Evolutionary conservation across 1,140 invertebrate genomes (phyloP).

Genomic region (Drosophila serrata): DNA sequence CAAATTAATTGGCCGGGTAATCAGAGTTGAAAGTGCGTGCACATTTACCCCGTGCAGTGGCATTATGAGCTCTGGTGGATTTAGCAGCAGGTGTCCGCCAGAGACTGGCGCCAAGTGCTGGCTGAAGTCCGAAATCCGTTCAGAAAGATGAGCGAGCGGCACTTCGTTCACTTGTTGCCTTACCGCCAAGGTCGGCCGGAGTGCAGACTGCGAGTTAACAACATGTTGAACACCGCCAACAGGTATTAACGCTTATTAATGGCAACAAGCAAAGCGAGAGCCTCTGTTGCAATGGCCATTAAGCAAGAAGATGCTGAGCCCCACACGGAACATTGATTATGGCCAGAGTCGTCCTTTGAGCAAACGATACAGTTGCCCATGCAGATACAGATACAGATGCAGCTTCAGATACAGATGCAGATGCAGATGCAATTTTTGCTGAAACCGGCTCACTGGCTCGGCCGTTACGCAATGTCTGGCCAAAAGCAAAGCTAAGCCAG

Average conservation of each 20-base stretch:
- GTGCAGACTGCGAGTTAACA: conserved; percentile 50
- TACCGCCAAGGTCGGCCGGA: conserved; percentile 44
- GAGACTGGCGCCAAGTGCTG: conserved; percentile 30
- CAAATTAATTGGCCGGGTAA: conserved; percentile 65
- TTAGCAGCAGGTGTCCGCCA: conserved; percentile 60
- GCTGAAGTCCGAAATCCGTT: conserved; percentile 25
- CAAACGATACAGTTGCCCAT: conserved; percentile 22
- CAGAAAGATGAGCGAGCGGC: conserved; percentile 39
- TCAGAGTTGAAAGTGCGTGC: conserved; percentile 51
- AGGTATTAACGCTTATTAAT: conserved; percentile 69
- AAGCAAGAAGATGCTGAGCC: conserved; percentile 54
- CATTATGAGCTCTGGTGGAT: conserved; percentile 10
- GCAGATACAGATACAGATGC: conserved; percentile 17
- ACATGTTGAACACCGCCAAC: conserved; percentile 45
- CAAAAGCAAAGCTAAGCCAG: conserved; percentile 55
- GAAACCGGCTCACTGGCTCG: conserved; percentile 68
- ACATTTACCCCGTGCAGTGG: conserved; percentile 13
- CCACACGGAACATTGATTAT: conserved; percentile 34
- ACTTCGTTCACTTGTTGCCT: conserved; percentile 23
- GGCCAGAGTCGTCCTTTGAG: conserved; percentile 62
- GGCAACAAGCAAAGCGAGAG: conserved; percentile 29
- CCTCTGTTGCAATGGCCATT: conserved; percentile 66
- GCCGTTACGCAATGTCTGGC: conserved; percentile 54
- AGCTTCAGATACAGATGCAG: conserved; percentile 26
- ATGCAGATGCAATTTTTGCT: conserved; percentile 25